Percentiles rank a stretch among this genome's conserved stretches.
These are phyloP conservation scores for Corapipo altera DNA, from an alignment of 2,113 vertebrate species.

Conservation along the genomic window DNA sequence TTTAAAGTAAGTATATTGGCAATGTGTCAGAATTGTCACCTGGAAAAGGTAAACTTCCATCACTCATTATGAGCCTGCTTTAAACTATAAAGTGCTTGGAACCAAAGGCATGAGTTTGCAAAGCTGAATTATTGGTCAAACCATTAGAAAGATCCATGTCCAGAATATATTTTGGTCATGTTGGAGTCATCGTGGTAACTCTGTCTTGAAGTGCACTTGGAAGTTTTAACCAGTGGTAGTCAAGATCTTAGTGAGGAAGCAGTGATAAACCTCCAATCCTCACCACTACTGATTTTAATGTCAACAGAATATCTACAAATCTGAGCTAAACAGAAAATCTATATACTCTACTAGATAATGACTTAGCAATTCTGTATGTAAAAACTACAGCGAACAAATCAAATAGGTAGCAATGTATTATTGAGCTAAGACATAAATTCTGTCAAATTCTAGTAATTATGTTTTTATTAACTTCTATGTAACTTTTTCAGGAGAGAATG, in stretches of 20 bases:
- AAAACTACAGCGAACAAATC: neutral
- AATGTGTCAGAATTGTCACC: neutral
- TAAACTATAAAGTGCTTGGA: neutral
- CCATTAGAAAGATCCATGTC: neutral
- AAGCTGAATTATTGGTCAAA: neutral
- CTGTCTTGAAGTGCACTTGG: neutral
- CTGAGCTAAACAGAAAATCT: neutral
- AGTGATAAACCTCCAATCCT: neutral
- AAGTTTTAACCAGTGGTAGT: neutral
- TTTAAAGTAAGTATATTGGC: slow-evolving; percentile 24
- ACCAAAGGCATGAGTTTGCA: neutral
- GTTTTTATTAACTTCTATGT: neutral
- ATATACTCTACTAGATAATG: neutral
- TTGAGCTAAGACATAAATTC: neutral
- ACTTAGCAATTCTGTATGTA: neutral
- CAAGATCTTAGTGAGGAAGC: neutral
- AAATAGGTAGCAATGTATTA: neutral
- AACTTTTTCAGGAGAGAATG: neutral
- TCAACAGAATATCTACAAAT: neutral
- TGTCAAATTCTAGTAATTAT: neutral
- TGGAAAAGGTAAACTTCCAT: slow-evolving; percentile 11
- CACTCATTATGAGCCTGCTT: neutral
- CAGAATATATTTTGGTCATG: neutral
- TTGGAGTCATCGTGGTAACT: neutral
- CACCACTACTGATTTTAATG: neutral